These are phyloP conservation scores for Sapayoa aenigma DNA, from an alignment of 2,113 vertebrate genomes.

Conservation along the genomic window DNA sequence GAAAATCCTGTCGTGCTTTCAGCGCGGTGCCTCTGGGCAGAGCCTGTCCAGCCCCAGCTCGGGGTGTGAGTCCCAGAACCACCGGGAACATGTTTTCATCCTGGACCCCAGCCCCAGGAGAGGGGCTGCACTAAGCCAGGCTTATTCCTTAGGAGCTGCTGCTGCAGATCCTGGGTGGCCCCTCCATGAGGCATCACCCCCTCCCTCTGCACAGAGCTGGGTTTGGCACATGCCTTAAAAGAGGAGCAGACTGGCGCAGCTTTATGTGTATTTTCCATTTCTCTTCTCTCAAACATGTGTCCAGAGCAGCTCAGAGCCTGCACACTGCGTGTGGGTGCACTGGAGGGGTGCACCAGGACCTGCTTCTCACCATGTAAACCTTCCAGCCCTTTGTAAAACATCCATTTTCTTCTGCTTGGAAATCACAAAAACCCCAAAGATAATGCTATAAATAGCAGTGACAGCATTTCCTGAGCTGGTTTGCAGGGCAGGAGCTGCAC, in stretches of 20 bases:
- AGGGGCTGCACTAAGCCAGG: neutral
- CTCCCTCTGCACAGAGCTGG: neutral
- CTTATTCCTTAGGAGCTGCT: neutral
- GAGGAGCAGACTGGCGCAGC: neutral
- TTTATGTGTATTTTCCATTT: neutral
- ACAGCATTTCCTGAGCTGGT: neutral
- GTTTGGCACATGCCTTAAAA: neutral
- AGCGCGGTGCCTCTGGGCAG: neutral
- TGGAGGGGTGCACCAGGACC: neutral
- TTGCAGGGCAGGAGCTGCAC: neutral
- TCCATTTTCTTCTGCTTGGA: neutral
- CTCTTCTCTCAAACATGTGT: neutral
- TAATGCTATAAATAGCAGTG: neutral
- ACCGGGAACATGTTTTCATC: neutral
- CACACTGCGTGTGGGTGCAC: neutral
- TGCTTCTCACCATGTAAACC: neutral
- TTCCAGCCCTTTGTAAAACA: neutral
- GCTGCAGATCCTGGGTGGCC: neutral
- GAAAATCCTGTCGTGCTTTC: conserved; percentile 46
- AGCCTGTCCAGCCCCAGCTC: neutral
- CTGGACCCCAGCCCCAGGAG: neutral
- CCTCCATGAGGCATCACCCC: accelerated
- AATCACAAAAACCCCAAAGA: accelerated
- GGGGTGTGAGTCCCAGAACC: too few species aligned
- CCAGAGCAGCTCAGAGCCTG: neutral